Evolutionary conservation across 2,888 invertebrate species (phyloP).

Genomic region (Calameuta filiformis): DNA sequence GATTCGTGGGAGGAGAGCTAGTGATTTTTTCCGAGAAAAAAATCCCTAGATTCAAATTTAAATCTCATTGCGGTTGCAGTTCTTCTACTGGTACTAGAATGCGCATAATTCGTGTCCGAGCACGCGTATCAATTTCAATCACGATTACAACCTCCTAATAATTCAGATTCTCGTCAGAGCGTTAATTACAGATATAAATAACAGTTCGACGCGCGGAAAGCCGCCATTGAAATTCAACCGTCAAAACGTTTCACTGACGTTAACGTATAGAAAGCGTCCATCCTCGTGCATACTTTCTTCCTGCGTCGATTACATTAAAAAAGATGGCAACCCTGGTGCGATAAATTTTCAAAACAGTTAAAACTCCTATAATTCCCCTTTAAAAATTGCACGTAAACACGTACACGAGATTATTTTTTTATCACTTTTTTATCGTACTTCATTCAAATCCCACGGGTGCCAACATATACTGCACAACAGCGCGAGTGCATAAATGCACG

Average conservation of each 20-base stretch:
- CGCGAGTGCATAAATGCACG: conserved; percentile 1
- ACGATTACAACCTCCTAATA: background rate
- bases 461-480: background rate
- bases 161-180: background rate
- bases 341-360: background rate
- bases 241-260: conserved; percentile 36
- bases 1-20: background rate
- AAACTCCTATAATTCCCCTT: background rate
- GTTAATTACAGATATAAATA: conserved; percentile 16
- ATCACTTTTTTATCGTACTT: background rate
- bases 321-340: background rate
- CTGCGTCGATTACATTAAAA: conserved; percentile 5
- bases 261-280: conserved; percentile 18
- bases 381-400: background rate
- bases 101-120: background rate
- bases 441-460: background rate
- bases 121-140: background rate
- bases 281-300: conserved; percentile 30
- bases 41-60: background rate
- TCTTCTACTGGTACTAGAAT: background rate
- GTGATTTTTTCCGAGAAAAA: background rate
- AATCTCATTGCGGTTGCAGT: background rate
- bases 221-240: conserved; percentile 32
- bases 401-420: background rate
- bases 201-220: background rate